These are phyloP conservation scores for Drosophila grimshawi DNA, from an alignment of 1,140 invertebrate species.

Conservation along the genomic window DNA sequence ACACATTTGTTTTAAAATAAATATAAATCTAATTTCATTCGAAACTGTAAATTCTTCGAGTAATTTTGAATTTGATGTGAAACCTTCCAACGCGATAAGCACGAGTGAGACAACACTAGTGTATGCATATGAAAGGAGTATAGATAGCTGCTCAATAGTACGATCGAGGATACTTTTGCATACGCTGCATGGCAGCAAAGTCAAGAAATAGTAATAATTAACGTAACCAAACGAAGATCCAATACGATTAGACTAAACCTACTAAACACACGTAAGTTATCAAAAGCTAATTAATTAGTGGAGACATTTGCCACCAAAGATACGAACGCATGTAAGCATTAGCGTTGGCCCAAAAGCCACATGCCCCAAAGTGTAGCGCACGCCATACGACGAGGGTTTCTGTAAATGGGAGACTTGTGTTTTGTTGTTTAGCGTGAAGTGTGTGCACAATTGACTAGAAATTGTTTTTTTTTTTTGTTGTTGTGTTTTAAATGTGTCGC, in stretches of 20 bases:
- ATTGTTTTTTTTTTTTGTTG: constrained; percentile 46
- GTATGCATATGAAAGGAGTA: constrained; percentile 41
- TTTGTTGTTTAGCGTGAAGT: constrained; percentile 79
- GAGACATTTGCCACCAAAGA: background rate
- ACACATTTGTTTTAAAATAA: background rate
- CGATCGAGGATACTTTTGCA: background rate
- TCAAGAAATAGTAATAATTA: background rate
- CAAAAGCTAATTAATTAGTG: background rate
- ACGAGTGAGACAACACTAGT: constrained; percentile 42
- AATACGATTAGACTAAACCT: background rate
- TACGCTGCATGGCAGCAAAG: constrained; percentile 18
- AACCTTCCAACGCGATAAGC: constrained; percentile 21
- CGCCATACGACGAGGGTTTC: constrained; percentile 68
- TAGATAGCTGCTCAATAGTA: constrained; percentile 33
- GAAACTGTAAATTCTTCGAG: background rate
- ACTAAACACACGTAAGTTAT: background rate
- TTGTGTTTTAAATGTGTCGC: constrained; percentile 56
- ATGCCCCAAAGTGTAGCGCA: constrained; percentile 37
- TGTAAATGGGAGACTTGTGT: constrained; percentile 76
- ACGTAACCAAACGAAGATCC: background rate
- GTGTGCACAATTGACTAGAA: constrained; percentile 65
- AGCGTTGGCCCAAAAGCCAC: background rate
- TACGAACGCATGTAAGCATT: background rate
- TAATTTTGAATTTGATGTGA: constrained; percentile 4
- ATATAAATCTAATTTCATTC: background rate